Evolutionary conservation across 30 jellyfish, hydroid and myxozoan species (phyloP), one percentile per base, ranked within the genome.

Genomic region (Catostylus mosaicus): DNA sequence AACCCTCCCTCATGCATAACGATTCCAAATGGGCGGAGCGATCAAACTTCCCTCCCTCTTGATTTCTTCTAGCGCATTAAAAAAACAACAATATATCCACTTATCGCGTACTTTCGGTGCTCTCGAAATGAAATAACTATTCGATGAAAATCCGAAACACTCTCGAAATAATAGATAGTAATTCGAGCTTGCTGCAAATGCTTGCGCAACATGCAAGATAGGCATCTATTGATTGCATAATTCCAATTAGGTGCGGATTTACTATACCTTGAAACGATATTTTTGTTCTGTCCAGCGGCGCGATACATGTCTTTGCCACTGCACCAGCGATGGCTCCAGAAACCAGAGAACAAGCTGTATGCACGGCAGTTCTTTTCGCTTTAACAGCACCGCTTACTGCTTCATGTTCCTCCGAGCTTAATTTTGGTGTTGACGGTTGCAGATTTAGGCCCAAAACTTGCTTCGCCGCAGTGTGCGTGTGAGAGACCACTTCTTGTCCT

Each of bases 321-420:
- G 98, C 98, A 0, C 97, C 98, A n/a, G 98, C 98, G 34, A 80
- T 68, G 8, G 97, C 97, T 32, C 98, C 98, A 2, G 97, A 88
- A 20, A 87, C 12, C 50, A 93, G 68, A 10, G 98, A 91, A 32
- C 83, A 84, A 48, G 48, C 75, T 18, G 88, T 84, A 36, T 74
- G 87, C 57, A 73, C 70, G 0, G 40, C 63, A 12, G 87, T 63
- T 36, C 89, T 79, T 37, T 79, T 64, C 22, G 76, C 76, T 19
- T 24, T 52, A 5, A 9, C 63, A 2, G 84, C 34, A 7, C 68
- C 65, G 5, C 46, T 33, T 18, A 63, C 45, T 8, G 19, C 3
- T 30, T 43, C 82, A 36, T 16, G 36, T 9, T 61, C 75, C 19
- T 79, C 80, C 10, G 71, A 8, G 74, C 29, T 79, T 27, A 35